These are phyloP conservation scores for Erannis defoliaria DNA, from an alignment of 2,888 invertebrate genomes.

Conservation along the genomic window DNA sequence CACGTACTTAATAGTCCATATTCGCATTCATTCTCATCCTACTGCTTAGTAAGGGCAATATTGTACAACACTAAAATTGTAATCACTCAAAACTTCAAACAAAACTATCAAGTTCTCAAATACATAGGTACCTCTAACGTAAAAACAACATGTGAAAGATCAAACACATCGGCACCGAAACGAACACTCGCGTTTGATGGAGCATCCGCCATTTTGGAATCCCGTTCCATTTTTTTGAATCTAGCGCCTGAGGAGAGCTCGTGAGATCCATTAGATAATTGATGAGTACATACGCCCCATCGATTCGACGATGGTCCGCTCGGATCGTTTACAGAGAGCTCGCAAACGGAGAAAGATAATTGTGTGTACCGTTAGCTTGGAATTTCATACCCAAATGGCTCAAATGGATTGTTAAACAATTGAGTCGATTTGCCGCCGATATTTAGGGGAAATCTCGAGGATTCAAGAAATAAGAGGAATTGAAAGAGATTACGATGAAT, in stretches of 20 bases:
- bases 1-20: too few relatives aligned
- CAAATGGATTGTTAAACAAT: constrained; percentile 36
- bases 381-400: constrained; percentile 32
- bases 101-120: neutral
- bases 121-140: neutral
- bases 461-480: constrained; percentile 20
- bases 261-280: constrained; percentile 71
- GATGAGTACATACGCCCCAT: constrained; percentile 67
- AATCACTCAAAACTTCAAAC: too few relatives aligned
- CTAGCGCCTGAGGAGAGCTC: constrained; percentile 42
- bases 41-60: too few relatives aligned
- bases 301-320: constrained; percentile 57
- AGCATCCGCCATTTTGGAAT: constrained; percentile 19
- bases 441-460: constrained; percentile 23
- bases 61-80: neutral
- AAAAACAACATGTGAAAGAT: constrained; percentile 7
- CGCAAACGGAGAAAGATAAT: constrained; percentile 52
- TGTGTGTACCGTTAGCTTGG: constrained; percentile 48
- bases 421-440: constrained; percentile 27
- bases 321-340: constrained; percentile 46
- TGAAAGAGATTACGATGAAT: constrained; percentile 23
- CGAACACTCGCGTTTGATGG: constrained; percentile 4
- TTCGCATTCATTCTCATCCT: too few relatives aligned
- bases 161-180: constrained; percentile 9
- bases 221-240: constrained; percentile 17